These are phyloP conservation scores for Osmerus mordax DNA, from an alignment of 2,113 vertebrate species.

Conservation along the genomic window DNA sequence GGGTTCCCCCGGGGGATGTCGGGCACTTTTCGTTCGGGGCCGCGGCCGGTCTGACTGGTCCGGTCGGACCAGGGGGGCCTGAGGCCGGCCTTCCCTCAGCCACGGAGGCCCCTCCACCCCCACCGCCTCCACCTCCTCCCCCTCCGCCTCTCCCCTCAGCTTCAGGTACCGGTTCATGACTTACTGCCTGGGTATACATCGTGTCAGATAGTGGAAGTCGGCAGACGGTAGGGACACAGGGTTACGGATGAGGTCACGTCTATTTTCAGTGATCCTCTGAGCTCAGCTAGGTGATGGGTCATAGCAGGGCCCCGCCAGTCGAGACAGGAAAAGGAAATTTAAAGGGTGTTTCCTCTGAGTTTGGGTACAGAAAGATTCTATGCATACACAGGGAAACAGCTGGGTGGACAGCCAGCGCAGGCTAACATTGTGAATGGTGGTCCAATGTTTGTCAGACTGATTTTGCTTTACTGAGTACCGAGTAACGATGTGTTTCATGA, in stretches of 20 bases:
- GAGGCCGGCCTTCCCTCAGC: slow-evolving; percentile 63
- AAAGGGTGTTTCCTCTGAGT: slow-evolving; percentile 58
- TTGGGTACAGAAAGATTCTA: slow-evolving; percentile 23
- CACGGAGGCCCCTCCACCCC: slow-evolving; percentile 66
- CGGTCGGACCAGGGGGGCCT: slow-evolving; percentile 33
- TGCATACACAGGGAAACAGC: slow-evolving; percentile 16
- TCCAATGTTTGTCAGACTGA: background rate
- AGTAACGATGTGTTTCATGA: slow-evolving; percentile 11
- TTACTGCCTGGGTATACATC: background rate
- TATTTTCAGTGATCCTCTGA: slow-evolving; percentile 40
- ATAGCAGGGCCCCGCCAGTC: slow-evolving; percentile 14
- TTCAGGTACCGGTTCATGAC: slow-evolving; percentile 53
- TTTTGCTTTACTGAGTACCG: background rate
- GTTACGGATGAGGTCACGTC: background rate
- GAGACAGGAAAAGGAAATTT: slow-evolving; percentile 68
- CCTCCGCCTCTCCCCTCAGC: slow-evolving; percentile 79
- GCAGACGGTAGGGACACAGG: background rate
- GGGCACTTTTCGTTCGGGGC: slow-evolving; percentile 46
- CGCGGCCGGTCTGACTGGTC: slow-evolving; percentile 27
- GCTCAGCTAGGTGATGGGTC: slow-evolving; percentile 35
- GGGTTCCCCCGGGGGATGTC: slow-evolving; percentile 49
- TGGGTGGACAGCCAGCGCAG: slow-evolving; percentile 14
- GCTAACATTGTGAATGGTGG: background rate
- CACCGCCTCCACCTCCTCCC: slow-evolving; percentile 74
- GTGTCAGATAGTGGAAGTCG: slow-evolving; percentile 36